Evolutionary conservation across 2,113 vertebrate species (phyloP).

Genomic region (Indicator maculatus): DNA sequence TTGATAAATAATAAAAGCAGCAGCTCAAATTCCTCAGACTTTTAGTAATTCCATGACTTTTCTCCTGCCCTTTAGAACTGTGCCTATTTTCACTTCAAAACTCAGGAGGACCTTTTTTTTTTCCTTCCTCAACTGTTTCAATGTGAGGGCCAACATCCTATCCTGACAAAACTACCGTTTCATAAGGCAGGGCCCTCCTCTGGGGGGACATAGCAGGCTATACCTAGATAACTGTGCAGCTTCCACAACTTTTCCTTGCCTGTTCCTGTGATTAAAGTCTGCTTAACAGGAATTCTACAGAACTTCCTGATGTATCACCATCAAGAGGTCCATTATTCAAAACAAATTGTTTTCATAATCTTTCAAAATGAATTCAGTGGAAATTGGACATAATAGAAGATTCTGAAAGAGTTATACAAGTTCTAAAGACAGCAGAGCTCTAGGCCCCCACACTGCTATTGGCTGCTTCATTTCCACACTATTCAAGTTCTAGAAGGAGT

Average conservation of each 20-base stretch:
- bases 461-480: neutral
- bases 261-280: neutral
- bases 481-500: neutral
- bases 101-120: neutral
- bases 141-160: neutral
- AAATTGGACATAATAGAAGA: neutral
- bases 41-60: neutral
- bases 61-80: neutral
- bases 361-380: neutral
- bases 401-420: neutral
- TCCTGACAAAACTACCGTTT: neutral
- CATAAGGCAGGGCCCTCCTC: neutral
- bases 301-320: neutral
- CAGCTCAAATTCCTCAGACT: neutral
- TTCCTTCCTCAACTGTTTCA: accelerated
- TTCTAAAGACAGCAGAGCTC: neutral
- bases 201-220: neutral
- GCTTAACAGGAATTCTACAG: neutral
- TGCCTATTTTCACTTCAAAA: neutral
- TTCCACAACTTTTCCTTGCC: neutral
- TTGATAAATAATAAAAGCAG: neutral
- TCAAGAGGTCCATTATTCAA: neutral
- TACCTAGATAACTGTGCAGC: neutral
- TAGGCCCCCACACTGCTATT: neutral
- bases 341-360: neutral